These are phyloP conservation scores for Xestia ashworthii DNA, from an alignment of 2,888 invertebrate genomes.

Conservation along the genomic window DNA sequence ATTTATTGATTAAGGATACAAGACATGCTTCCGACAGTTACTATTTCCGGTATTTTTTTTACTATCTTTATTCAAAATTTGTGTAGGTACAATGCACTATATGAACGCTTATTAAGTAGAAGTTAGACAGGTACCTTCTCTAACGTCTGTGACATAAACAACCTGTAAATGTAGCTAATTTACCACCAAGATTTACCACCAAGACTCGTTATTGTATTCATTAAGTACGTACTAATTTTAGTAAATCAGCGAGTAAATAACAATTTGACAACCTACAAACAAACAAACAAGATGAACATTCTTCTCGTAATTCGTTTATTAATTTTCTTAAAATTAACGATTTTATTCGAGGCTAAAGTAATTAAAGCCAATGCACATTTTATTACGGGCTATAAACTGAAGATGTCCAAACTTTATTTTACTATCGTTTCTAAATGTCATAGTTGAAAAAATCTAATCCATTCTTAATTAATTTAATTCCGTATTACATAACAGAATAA, in stretches of 20 bases:
- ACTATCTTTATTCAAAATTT: not conserved
- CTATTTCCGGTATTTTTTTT: no score
- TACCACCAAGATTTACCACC: not conserved
- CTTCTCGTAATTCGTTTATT: slow-evolving; percentile 5
- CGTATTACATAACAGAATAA: not conserved
- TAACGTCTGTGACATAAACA: not conserved
- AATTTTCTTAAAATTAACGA: not conserved
- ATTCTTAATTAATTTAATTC: not conserved
- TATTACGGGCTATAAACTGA: slow-evolving; percentile 28
- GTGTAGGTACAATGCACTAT: not conserved
- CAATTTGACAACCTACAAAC: slow-evolving; percentile 11
- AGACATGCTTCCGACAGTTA: not conserved
- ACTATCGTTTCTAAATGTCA: slow-evolving; percentile 26
- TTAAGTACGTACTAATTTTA: not conserved
- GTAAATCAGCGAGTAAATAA: slow-evolving; percentile 16
- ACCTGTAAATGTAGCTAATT: not conserved
- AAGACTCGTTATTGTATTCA: not conserved
- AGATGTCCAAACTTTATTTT: not conserved
- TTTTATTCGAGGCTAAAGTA: slow-evolving; percentile 6
- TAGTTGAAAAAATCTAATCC: slow-evolving; percentile 13
- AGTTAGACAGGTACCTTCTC: not conserved
- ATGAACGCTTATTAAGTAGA: not conserved
- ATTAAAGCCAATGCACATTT: slow-evolving; percentile 37
- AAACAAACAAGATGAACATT: slow-evolving; percentile 5
- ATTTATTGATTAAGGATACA: not conserved